A percentile compares a stretch with the other conserved stretches of the same genome.
Evolutionary conservation across 2,888 invertebrate species (phyloP).

Genomic region (Calliopum simillimum): DNA sequence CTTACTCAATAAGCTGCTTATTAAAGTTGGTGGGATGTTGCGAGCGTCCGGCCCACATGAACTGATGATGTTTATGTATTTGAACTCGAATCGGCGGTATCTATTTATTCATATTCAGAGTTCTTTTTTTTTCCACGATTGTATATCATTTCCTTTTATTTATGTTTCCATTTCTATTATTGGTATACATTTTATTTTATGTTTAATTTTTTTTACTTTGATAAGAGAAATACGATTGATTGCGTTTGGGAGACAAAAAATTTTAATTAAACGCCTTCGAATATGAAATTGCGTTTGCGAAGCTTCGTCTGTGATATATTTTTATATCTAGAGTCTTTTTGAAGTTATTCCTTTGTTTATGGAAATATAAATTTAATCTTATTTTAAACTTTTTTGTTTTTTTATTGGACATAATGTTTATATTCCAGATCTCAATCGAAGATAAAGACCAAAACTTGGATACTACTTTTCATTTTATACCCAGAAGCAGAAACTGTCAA

Average conservation of each 20-base stretch:
- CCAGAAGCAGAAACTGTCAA: too few species aligned
- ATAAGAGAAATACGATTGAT: slow-evolving; percentile 5
- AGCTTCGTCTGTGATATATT: too few species aligned
- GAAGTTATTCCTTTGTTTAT: too few species aligned
- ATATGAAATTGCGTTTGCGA: too few species aligned
- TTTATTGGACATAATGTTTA: too few species aligned
- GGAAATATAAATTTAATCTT: too few species aligned
- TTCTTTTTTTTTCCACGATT: neutral
- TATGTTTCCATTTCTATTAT: neutral
- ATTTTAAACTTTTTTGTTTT: too few species aligned
- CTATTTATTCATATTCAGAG: neutral
- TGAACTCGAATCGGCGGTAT: neutral
- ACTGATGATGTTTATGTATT: slow-evolving; percentile 19
- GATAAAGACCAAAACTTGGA: too few species aligned
- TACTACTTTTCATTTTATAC: too few species aligned
- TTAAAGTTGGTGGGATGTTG: slow-evolving; percentile 17
- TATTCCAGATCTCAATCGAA: too few species aligned
- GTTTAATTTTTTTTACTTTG: too few species aligned
- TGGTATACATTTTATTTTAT: neutral
- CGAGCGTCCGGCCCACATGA: slow-evolving; percentile 14
- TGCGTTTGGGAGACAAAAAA: slow-evolving; percentile 8
- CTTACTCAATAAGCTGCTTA: slow-evolving; percentile 11
- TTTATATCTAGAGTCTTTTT: too few species aligned
- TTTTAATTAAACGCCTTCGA: neutral
- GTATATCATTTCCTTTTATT: neutral